Conservation (phyloP, 2,888 invertebrate genomes). For the Zygothrica quintamaculata region DNA sequence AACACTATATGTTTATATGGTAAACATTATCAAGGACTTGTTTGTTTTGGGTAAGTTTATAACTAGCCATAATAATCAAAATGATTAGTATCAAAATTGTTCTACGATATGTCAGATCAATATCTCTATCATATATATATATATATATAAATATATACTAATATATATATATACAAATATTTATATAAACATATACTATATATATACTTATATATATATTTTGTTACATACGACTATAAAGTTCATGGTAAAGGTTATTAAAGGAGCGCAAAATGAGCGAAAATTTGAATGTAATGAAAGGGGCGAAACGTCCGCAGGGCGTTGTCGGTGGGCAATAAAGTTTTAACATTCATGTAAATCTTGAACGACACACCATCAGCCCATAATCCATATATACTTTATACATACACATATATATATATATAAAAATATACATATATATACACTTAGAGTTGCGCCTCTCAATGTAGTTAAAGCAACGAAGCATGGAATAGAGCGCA, state of each 20-base stretch:
- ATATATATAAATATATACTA: background rate
- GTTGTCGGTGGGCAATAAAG: slow-evolving; percentile 35
- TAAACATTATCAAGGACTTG: too few species aligned
- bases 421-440: too few species aligned
- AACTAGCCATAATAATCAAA: too few species aligned
- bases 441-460: slow-evolving; percentile 35
- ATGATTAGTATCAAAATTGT: slow-evolving; percentile 1
- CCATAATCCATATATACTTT: slow-evolving; percentile 36
- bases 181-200: background rate
- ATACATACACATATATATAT: too few species aligned
- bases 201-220: background rate
- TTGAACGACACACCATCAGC: slow-evolving; percentile 7
- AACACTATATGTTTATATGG: too few species aligned
- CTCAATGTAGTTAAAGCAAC: slow-evolving; percentile 16
- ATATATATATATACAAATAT: slow-evolving; percentile 8
- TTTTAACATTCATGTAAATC: slow-evolving; percentile 60
- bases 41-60: too few species aligned
- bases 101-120: background rate
- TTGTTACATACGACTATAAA: slow-evolving; percentile 13
- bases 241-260: slow-evolving; percentile 39
- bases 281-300: background rate
- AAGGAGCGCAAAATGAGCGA: slow-evolving; percentile 21
- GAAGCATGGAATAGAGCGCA: slow-evolving; percentile 27
- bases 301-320: slow-evolving; percentile 8
- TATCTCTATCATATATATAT: background rate